Evolutionary conservation across 2,113 vertebrate species (phyloP).

Genomic region (Sturnus vulgaris): DNA sequence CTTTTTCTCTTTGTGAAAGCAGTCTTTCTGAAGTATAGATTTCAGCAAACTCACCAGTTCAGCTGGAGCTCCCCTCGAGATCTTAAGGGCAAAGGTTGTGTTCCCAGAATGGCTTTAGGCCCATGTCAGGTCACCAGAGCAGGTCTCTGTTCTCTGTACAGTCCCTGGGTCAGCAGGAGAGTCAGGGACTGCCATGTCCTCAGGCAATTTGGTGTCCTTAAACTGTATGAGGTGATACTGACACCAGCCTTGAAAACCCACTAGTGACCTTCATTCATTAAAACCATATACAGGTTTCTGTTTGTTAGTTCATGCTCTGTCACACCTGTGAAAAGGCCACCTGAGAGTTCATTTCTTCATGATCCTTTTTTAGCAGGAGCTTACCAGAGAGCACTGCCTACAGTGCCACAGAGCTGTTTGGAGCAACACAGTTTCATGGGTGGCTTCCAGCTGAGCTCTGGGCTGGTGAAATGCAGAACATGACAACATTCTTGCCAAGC

Average conservation of each 20-base stretch:
- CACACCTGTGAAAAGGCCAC: not conserved
- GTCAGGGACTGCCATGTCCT: fast-evolving
- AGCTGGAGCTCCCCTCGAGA: not conserved
- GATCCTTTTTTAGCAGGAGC: not conserved
- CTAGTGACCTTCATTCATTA: not conserved
- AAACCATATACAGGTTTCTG: not conserved
- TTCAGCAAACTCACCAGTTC: not conserved
- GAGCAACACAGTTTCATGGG: not conserved
- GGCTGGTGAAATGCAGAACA: not conserved
- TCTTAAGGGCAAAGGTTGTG: not conserved
- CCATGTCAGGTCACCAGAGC: not conserved
- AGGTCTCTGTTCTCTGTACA: fast-evolving
- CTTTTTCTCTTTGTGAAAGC: not conserved
- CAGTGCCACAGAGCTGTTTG: not conserved
- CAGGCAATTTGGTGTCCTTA: fast-evolving
- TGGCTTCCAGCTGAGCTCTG: not conserved
- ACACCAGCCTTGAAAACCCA: not conserved
- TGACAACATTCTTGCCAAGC: not conserved
- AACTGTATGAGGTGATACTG: fast-evolving
- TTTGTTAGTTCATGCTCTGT: not conserved
- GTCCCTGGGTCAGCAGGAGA: not conserved
- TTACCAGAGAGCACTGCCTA: not conserved
- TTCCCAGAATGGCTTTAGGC: not conserved
- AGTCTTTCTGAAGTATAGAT: not conserved
- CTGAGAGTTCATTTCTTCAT: not conserved